Evolutionary conservation across 2,888 invertebrate species (phyloP).

Genomic region (Opisthograptis luteolata): DNA sequence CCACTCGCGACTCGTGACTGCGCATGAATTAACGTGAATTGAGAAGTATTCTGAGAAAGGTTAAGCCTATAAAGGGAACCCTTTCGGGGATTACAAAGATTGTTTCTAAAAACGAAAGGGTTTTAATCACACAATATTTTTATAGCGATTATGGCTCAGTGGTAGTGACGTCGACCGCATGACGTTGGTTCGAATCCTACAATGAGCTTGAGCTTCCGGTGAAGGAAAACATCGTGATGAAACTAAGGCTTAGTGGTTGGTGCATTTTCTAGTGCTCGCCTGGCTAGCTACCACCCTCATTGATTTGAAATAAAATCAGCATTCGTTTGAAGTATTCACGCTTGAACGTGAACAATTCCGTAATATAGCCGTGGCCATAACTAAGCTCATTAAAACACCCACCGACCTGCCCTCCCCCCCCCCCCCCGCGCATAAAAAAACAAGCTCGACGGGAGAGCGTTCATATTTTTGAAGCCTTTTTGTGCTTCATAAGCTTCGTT

Average conservation of each 20-base stretch:
- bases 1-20: slow-evolving; percentile 19
- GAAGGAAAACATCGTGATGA: no score
- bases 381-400: slow-evolving; percentile 1
- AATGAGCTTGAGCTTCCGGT: no score
- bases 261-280: no score
- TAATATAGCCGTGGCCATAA: neutral
- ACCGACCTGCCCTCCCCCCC: neutral
- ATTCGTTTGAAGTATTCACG: neutral
- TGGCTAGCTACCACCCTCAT: no score
- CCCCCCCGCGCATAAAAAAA: slow-evolving; percentile 1
- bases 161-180: no score
- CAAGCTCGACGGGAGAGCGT: neutral
- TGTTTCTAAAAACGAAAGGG: neutral
- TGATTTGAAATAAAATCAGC: neutral
- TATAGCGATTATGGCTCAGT: no score
- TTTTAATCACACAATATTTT: no score
- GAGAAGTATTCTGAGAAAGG: neutral
- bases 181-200: no score
- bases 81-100: neutral
- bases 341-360: neutral
- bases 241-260: no score
- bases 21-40: slow-evolving; percentile 31
- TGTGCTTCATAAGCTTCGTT: slow-evolving; percentile 19
- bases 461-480: neutral
- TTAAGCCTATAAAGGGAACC: no score